Evolutionary conservation across 2,113 vertebrate genomes (phyloP).

Genomic region (Potamarius usumacintae): DNA sequence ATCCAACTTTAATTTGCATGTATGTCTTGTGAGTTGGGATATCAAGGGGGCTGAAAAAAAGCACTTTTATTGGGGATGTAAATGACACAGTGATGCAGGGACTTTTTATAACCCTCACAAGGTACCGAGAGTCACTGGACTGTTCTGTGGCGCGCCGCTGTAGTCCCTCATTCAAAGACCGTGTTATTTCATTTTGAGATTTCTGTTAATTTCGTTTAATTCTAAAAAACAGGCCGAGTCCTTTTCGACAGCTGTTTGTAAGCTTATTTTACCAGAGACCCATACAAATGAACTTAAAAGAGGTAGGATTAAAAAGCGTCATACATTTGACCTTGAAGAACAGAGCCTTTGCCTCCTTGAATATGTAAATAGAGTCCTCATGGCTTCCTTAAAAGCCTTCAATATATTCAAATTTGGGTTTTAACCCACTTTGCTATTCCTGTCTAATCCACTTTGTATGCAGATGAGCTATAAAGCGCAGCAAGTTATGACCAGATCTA

Average conservation of each 20-base stretch:
- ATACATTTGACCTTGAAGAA: constrained; percentile 68
- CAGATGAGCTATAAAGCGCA: constrained; percentile 49
- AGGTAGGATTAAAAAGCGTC: constrained; percentile 45
- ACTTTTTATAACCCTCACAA: constrained; percentile 62
- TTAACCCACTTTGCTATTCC: constrained; percentile 34
- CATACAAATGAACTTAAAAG: constrained; percentile 39
- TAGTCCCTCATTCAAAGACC: background rate
- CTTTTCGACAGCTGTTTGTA: constrained; percentile 27
- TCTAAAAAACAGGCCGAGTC: constrained; percentile 35
- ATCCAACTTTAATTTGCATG: constrained; percentile 62
- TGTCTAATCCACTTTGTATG: constrained; percentile 51
- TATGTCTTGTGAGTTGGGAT: constrained; percentile 44
- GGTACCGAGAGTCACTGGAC: constrained; percentile 53
- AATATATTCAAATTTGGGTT: constrained; percentile 34
- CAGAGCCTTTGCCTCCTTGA: constrained; percentile 49
- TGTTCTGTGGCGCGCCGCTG: background rate
- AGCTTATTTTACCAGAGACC: constrained; percentile 49
- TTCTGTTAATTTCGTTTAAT: constrained; percentile 62
- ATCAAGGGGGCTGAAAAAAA: constrained; percentile 41
- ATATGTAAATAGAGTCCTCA: constrained; percentile 34
- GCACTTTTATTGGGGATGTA: constrained; percentile 63
- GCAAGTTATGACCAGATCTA: constrained; percentile 22
- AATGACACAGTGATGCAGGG: constrained; percentile 56
- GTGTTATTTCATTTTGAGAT: constrained; percentile 52
- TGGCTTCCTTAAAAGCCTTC: constrained; percentile 27